These are phyloP conservation scores for Dinomys branickii DNA, from an alignment of 2,113 vertebrate species.

Conservation along the genomic window DNA sequence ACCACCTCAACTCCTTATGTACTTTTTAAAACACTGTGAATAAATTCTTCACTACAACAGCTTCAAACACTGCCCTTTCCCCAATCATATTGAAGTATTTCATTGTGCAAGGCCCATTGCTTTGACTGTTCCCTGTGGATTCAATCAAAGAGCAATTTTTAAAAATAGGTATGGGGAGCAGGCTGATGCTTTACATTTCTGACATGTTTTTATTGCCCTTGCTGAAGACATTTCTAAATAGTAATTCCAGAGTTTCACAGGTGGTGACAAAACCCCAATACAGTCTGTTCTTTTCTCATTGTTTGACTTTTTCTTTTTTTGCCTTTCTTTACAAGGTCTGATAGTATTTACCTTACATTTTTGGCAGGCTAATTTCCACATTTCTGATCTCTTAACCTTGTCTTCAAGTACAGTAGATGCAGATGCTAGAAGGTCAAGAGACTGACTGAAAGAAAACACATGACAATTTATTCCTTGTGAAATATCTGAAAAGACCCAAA, in stretches of 20 bases:
- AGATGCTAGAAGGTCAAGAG: constrained; percentile 24
- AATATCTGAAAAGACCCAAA: background rate
- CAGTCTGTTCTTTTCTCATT: background rate
- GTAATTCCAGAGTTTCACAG: background rate
- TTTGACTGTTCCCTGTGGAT: constrained; percentile 70
- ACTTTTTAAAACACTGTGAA: constrained; percentile 75
- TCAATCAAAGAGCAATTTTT: constrained; percentile 81
- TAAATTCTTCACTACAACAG: background rate
- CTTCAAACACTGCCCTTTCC: constrained; percentile 39
- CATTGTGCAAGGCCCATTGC: constrained; percentile 63
- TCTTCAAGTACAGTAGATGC: constrained; percentile 48
- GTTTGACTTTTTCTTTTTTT: constrained; percentile 24
- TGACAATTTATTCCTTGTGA: constrained; percentile 26
- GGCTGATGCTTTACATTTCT: constrained; percentile 53
- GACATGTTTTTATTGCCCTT: constrained; percentile 64
- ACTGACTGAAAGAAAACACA: background rate
- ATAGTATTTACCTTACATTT: constrained; percentile 28
- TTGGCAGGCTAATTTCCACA: constrained; percentile 68
- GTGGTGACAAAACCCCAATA: background rate
- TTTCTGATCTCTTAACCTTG: constrained; percentile 44
- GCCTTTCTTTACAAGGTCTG: background rate
- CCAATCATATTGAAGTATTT: constrained; percentile 51
- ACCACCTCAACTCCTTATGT: background rate
- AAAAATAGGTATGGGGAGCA: constrained; percentile 67
- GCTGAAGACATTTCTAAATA: constrained; percentile 59